phyloP scores from a whole-genome alignment of 2,888 invertebrate species.

The Conus canariensis region DNA sequence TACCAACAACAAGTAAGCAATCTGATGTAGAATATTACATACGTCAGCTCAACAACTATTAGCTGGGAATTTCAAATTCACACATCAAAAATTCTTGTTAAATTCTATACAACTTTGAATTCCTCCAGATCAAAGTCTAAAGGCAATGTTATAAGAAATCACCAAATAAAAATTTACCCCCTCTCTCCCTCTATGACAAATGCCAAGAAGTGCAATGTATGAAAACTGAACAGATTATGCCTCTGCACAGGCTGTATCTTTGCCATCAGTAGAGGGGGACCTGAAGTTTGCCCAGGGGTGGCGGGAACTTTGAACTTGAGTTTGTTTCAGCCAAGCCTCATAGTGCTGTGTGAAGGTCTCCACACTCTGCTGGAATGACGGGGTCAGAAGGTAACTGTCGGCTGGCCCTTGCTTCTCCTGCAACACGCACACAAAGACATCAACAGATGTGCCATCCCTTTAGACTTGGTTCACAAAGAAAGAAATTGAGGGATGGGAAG shows the following conservation, averaged over 20 bases:
- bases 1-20: too few relatives aligned
- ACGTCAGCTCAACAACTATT: too few relatives aligned
- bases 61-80: too few relatives aligned
- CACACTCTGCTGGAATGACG: conserved; percentile 55
- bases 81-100: too few relatives aligned
- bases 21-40: too few relatives aligned
- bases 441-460: neutral
- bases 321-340: conserved; percentile 62
- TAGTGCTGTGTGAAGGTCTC: conserved; percentile 66
- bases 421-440: neutral
- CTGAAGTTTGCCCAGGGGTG: conserved; percentile 62
- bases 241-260: neutral
- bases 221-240: neutral
- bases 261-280: neutral
- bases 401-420: conserved; percentile 59
- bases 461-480: too few relatives aligned
- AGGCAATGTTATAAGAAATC: too few relatives aligned
- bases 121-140: too few relatives aligned
- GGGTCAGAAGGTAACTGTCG: conserved; percentile 40
- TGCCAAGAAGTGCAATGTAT: neutral
- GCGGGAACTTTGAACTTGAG: conserved; percentile 51
- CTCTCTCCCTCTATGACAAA: neutral
- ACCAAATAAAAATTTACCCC: too few relatives aligned
- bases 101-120: too few relatives aligned
- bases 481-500: too few relatives aligned